Conservation (phyloP, 1,140 invertebrate genomes). For the Ladona fulva region DNA sequence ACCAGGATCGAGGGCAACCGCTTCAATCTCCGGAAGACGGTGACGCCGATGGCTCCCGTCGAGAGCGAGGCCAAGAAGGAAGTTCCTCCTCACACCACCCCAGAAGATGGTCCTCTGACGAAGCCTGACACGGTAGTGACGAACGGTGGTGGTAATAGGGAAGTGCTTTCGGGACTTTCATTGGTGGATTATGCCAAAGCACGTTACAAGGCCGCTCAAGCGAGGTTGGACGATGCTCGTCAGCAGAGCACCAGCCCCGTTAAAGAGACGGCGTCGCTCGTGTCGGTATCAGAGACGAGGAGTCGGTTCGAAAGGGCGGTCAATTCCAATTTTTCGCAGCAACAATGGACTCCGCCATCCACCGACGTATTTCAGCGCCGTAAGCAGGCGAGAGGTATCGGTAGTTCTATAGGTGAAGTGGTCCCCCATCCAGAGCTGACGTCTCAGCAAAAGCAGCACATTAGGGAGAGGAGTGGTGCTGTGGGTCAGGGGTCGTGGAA, state of each 20-base stretch:
- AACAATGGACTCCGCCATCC: neutral
- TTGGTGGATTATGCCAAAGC: conserved; percentile 56
- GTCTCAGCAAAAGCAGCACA: conserved; percentile 52
- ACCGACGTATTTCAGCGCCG: neutral
- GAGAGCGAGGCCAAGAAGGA: conserved; percentile 31
- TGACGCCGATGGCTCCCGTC: neutral
- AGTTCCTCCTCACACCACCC: conserved; percentile 25
- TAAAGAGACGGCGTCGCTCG: conserved; percentile 30
- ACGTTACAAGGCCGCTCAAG: conserved; percentile 49
- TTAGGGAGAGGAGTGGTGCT: conserved; percentile 34
- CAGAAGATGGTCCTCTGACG: conserved; percentile 27
- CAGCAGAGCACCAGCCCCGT: conserved; percentile 30
- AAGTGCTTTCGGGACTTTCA: conserved; percentile 36
- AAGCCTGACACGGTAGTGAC: conserved; percentile 21
- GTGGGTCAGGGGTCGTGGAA: conserved; percentile 15
- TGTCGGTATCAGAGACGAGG: conserved; percentile 37
- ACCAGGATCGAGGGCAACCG: conserved; percentile 26
- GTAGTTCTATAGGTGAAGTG: conserved; percentile 20
- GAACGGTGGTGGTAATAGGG: conserved; percentile 27
- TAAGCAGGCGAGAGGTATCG: conserved; percentile 30
- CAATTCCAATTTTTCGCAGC: neutral
- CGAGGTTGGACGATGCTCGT: conserved; percentile 45
- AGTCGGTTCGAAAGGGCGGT: conserved; percentile 26
- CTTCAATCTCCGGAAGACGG: neutral
- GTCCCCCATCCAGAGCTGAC: conserved; percentile 60